These are phyloP conservation scores for Cydia fagiglandana DNA, from an alignment of 1,140 invertebrate species.

Conservation along the genomic window DNA sequence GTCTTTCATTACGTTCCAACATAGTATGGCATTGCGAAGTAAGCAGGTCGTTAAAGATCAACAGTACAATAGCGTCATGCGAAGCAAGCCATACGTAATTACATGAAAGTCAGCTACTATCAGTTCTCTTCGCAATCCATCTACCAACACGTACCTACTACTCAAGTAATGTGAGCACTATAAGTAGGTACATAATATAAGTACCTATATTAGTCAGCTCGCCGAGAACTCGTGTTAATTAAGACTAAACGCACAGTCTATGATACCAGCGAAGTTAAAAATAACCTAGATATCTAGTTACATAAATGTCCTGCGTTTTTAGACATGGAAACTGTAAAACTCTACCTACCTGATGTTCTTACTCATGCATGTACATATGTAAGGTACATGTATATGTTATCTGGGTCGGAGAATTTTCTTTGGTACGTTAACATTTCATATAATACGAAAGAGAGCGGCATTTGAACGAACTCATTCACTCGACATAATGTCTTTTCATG, in stretches of 20 bases:
- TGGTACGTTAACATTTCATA: neutral
- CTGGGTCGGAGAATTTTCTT: conserved; percentile 9
- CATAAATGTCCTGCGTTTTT: too few species aligned
- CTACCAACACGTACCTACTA: neutral
- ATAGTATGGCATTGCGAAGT: neutral
- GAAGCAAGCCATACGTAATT: neutral
- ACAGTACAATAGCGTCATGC: conserved; percentile 9
- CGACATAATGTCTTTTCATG: neutral
- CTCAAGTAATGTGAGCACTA: neutral
- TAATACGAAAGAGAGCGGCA: neutral
- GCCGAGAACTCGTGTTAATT: too few species aligned
- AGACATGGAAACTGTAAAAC: too few species aligned
- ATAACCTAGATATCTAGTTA: too few species aligned
- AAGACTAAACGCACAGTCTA: too few species aligned
- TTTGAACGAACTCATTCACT: neutral
- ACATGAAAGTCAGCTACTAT: neutral
- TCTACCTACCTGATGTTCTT: neutral
- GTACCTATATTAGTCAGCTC: too few species aligned
- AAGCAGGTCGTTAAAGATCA: neutral
- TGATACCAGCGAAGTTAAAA: too few species aligned
- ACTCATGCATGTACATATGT: neutral
- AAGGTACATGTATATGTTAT: neutral
- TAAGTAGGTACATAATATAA: neutral
- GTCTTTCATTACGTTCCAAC: conserved; percentile 27
- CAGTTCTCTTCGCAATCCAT: neutral